Evolutionary conservation across 2,113 vertebrate species (phyloP), one percentile per base, ranked within the genome.

Genomic region (Misgurnus anguillicaudatus): DNA sequence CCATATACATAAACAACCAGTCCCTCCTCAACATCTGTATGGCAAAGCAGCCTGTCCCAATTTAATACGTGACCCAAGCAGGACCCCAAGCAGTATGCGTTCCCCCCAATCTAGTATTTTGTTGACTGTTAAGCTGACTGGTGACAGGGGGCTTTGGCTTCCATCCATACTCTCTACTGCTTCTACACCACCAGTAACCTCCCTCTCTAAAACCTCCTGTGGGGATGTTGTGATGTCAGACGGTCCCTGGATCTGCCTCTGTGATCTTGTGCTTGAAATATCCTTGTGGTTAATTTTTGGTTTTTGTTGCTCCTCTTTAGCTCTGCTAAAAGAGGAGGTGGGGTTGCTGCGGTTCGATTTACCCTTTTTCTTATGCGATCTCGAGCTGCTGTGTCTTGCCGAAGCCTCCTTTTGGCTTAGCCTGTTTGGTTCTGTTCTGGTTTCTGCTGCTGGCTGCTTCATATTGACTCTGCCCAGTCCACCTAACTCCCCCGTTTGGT

Each of bases 91-190:
- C 79, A 93, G 85, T 62, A 92, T 13, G 65, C 89, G 83, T 83
- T 91, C 92, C 8, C 92, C 92, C 92, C 92, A 94, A 51, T 76
- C 87, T 63, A 94, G 77, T 78, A 94, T 83, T 79, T 89, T 92
- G 84, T 83, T 92, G 36, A 94, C 83, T 0, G 89, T 90, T 55
- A 90, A 51, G 79, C 85, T 87, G n/a, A 92, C 73, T 0, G 92
- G 90, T 0, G 90, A 91, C 80, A 89, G 45, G 19, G 88, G 85
- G 65, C 87, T 69, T 16, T 82, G 65, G 10, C 82, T 78, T 17
- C 62, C 73, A 21, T 72, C 73, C 60, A 78, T 61, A 14, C 57
- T 74, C 70, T 86, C 88, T 19, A 73, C 76, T n/a, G 84, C 81
- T 68, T 85, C 86, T 24, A 82, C 83, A 38, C 79, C 62, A 3